These are phyloP conservation scores for Catamblyrhynchus diadema DNA, from an alignment of 2,797 vertebrate genomes.

Conservation along the genomic window DNA sequence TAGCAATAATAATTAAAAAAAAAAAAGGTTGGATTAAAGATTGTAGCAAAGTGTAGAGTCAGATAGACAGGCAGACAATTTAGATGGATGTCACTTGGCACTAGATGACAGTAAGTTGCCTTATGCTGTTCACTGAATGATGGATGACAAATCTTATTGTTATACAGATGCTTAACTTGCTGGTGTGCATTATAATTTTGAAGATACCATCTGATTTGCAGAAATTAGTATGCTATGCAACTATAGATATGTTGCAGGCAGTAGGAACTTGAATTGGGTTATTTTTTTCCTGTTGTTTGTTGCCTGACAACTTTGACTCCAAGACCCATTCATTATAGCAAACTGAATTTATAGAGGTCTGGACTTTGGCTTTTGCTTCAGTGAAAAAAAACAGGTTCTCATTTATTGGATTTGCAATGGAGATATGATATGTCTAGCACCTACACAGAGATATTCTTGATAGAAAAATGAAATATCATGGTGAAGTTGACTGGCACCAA, in stretches of 20 bases:
- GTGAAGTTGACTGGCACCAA: not conserved
- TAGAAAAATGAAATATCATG: not conserved
- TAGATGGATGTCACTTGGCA: constrained; percentile 67
- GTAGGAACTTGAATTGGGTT: constrained; percentile 64
- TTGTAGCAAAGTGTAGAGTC: constrained; percentile 22
- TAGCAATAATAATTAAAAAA: not conserved
- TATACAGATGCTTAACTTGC: constrained; percentile 73
- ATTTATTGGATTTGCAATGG: constrained; percentile 58
- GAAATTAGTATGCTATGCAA: constrained; percentile 66
- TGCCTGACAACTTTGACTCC: constrained; percentile 68
- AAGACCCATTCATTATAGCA: constrained; percentile 66
- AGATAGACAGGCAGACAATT: constrained; percentile 48
- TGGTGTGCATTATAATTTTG: constrained; percentile 72
- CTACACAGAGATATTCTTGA: constrained; percentile 4
- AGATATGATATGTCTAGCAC: constrained; percentile 46
- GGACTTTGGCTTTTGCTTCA: constrained; percentile 50
- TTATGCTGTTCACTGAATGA: constrained; percentile 69
- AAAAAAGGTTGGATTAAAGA: constrained; percentile 24
- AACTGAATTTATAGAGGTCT: constrained; percentile 65
- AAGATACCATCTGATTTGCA: constrained; percentile 70
- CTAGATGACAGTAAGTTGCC: constrained; percentile 65
- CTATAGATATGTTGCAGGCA: constrained; percentile 36
- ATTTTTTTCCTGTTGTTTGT: constrained; percentile 68
- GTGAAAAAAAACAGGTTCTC: not conserved
- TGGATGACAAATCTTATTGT: constrained; percentile 72